Conservation (phyloP, 2,797 vertebrate species). For the Nyctibius grandis region DNA sequence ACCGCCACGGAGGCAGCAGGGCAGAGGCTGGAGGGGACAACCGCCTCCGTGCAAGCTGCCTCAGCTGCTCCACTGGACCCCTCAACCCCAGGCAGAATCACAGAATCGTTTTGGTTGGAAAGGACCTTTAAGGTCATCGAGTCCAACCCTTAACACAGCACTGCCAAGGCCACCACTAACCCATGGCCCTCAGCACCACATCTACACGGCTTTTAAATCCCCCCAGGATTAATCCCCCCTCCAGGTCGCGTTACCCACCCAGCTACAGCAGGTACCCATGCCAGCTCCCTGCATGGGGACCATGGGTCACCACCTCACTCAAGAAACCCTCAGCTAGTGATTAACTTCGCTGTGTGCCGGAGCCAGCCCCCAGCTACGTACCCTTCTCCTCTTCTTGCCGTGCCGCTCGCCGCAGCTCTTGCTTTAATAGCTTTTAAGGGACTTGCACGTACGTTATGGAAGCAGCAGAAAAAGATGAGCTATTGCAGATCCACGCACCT, state of each 20-base stretch:
- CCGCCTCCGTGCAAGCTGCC: background rate
- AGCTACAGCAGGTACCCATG: background rate
- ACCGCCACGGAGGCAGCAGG: rapidly evolving
- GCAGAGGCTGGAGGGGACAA: background rate
- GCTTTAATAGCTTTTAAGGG: background rate
- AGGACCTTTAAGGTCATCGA: too few relatives aligned
- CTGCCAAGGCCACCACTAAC: too few relatives aligned
- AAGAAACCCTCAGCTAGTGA: background rate
- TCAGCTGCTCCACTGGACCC: background rate
- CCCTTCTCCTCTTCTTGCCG: background rate
- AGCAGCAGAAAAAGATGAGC: background rate
- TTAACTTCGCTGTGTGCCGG: rapidly evolving
- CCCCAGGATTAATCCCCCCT: too few relatives aligned
- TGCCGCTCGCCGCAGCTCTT: rapidly evolving
- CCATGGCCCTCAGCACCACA: too few relatives aligned
- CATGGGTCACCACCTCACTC: background rate
- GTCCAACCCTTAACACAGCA: too few relatives aligned
- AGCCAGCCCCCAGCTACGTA: background rate
- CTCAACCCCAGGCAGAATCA: background rate
- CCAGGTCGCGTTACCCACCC: background rate
- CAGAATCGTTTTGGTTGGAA: too few relatives aligned
- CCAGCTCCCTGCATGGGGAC: rapidly evolving
- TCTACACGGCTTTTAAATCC: too few relatives aligned
- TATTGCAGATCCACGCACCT: background rate
- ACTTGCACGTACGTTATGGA: rapidly evolving